Evolutionary conservation across 1,140 invertebrate genomes (phyloP).

Genomic region (Coenobita brevimanus): DNA sequence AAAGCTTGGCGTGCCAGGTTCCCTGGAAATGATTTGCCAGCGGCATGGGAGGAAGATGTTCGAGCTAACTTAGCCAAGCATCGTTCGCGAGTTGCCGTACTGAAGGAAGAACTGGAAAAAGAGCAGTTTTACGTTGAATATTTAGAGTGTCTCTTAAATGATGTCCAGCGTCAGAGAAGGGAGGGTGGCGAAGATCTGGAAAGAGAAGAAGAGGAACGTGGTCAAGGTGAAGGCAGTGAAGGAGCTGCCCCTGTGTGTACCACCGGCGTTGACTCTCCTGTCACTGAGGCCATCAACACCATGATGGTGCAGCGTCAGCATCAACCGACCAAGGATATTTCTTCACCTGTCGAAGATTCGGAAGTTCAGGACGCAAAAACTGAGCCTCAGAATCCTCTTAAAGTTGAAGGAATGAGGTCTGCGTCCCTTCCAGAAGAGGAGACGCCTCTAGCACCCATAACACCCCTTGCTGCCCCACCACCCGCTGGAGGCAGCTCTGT

Average conservation of each 20-base stretch:
- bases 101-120: constrained; percentile 89
- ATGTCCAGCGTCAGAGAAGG: constrained; percentile 53
- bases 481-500: constrained; percentile 56
- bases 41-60: constrained; percentile 93
- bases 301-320: constrained; percentile 60
- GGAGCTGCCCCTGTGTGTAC: constrained; percentile 50
- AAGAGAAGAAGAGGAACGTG: constrained; percentile 22
- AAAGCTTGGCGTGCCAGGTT: constrained; percentile 90
- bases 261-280: constrained; percentile 64
- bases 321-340: constrained; percentile 13
- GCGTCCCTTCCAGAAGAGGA: constrained; percentile 39
- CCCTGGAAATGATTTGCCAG: constrained; percentile 89
- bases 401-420: constrained; percentile 30
- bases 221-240: constrained; percentile 68
- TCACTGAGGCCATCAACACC: constrained; percentile 64
- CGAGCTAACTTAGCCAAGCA: constrained; percentile 89
- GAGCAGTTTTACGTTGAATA: constrained; percentile 93
- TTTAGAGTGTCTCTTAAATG: constrained; percentile 84
- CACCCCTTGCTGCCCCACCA: constrained; percentile 45
- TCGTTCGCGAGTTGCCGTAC: constrained; percentile 82
- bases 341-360: constrained; percentile 9
- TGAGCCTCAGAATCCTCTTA: background rate
- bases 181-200: background rate
- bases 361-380: background rate
- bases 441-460: constrained; percentile 49